Conservation (phyloP, 2,113 vertebrate genomes). For the Nyctereutes procyonoides region DNA sequence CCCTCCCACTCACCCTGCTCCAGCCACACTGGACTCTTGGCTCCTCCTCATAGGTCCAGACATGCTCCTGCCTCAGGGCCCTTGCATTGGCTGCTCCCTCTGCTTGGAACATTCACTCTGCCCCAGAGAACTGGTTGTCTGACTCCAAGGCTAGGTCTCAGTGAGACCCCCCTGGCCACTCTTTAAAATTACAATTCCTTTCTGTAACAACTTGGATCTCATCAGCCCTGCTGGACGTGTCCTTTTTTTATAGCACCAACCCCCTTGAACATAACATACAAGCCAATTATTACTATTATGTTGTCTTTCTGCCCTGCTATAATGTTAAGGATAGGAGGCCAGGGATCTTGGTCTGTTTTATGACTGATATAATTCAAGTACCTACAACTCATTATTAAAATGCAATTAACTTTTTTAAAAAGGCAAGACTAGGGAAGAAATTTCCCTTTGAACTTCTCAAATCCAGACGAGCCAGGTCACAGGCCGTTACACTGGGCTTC, state of each 20-base stretch:
- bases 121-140: not conserved
- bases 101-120: too few relatives aligned
- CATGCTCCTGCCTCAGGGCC: not conserved
- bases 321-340: not conserved
- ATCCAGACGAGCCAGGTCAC: not conserved
- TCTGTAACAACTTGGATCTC: not conserved
- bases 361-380: not conserved
- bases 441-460: not conserved
- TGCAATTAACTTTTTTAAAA: not conserved
- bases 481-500: accelerated
- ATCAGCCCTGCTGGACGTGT: not conserved
- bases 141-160: not conserved
- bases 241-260: not conserved
- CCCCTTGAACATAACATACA: not conserved
- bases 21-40: not conserved
- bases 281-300: not conserved
- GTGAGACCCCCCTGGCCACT: accelerated
- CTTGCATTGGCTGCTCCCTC: not conserved
- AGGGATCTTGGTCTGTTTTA: not conserved
- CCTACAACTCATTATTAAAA: not conserved
- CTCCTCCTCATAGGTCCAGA: not conserved
- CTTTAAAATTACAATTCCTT: not conserved
- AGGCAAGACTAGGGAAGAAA: not conserved
- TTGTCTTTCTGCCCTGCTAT: too few relatives aligned
- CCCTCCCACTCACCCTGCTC: too few relatives aligned